Base-by-base conservation (phyloP, 2,797 vertebrate genomes). In the Pelobates cultripes region DNA sequence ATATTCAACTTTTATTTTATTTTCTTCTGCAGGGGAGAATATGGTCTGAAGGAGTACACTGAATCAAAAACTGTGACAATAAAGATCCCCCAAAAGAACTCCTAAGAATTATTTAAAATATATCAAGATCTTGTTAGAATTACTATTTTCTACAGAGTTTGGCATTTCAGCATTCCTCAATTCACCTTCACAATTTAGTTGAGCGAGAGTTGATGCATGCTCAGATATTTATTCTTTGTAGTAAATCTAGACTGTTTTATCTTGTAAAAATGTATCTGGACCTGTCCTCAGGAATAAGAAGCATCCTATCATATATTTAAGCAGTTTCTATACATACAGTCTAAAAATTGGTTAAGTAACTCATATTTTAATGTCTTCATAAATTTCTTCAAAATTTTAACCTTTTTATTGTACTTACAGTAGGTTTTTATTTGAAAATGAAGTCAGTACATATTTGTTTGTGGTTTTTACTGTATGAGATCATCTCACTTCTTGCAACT, bases 1-100 rank as follows among this genome's bases (percentile, higher is more conserved):
- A 41, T 40, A 28, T 42, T 41, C 17, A 44, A 3, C 2, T 71
- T 43, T 61, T 61, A 73, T 3, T 43, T 64, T 64, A 3, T 42
- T 67, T 72, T 68, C 28, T 86, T 80, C 86, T 93, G 66, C 86
- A 99, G 98, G 94, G 98, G 98, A 63, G 98, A 99, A 76, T 93
- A 92, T 2, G 96, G 98, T 85, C 88, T 99, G 90, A 95, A 94
- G 87, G 98, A 99, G 90, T 99, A 99, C 90, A 96, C 97, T 9
- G 98, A 99, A 92, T 91, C 98, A 87, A 99, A 99, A 95, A 99
- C 98, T 67, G 96, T 99, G 90, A 99, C 97, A 0, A 96, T 99
- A 90, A 99, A 96, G 93, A 94, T 99, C 89, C 95, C 96, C 66
- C 91, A 95, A 91, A 98, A 99, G 94, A 99, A 97, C 90, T 99